Conservation (phyloP, 2,888 invertebrate genomes). For the Masnerella sp. region DNA sequence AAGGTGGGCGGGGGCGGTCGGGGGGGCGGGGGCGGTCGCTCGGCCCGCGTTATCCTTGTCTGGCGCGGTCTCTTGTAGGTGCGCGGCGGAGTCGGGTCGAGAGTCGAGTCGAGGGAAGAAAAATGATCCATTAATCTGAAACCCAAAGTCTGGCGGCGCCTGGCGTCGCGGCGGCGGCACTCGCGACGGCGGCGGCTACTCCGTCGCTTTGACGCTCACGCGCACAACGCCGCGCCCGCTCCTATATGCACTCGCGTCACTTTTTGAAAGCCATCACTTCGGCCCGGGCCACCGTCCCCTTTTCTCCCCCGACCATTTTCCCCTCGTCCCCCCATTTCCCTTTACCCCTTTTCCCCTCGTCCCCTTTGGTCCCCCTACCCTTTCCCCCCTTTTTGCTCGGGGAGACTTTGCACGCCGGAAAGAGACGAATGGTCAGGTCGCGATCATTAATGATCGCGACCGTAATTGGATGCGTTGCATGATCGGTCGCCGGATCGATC, state of each 20-base stretch:
- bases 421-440: constrained; percentile 10
- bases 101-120: constrained; percentile 80
- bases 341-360: too few species aligned
- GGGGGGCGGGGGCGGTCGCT: constrained; percentile 66
- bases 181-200: constrained; percentile 65
- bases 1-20: constrained; percentile 63
- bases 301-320: neutral
- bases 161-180: constrained; percentile 77
- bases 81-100: constrained; percentile 69
- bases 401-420: neutral
- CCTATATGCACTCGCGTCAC: constrained; percentile 39
- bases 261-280: constrained; percentile 44
- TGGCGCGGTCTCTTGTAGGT: constrained; percentile 76
- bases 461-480: constrained; percentile 25
- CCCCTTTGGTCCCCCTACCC: too few species aligned
- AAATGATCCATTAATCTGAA: constrained; percentile 91
- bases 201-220: constrained; percentile 66
- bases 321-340: too few species aligned
- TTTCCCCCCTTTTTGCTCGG: too few species aligned
- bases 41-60: constrained; percentile 6
- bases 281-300: neutral
- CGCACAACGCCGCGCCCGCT: constrained; percentile 59
- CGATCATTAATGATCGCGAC: constrained; percentile 26
- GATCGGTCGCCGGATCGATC: constrained; percentile 4
- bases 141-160: constrained; percentile 89